Conservation (phyloP, 2,797 vertebrate genomes). For the Craterocephalus amniculus region DNA sequence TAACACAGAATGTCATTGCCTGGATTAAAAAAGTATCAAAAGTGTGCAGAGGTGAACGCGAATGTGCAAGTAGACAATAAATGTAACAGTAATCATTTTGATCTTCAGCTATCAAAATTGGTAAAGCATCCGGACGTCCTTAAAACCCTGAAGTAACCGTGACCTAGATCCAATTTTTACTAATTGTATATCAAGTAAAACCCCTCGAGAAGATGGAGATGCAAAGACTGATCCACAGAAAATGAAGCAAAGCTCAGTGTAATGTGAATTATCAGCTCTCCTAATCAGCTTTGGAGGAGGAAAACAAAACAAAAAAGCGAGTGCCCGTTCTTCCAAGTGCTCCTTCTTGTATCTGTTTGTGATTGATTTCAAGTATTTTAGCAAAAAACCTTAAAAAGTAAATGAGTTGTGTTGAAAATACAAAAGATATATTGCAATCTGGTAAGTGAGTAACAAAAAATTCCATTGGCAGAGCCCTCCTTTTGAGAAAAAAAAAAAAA, state of each 20-base stretch:
- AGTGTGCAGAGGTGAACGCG: conserved; percentile 23
- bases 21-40: conserved; percentile 17
- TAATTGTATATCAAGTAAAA: conserved; percentile 22
- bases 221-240: conserved; percentile 29
- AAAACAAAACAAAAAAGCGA: not conserved
- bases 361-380: conserved; percentile 24
- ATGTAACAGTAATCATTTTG: conserved; percentile 59
- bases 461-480: conserved; percentile 56
- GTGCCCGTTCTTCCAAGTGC: conserved; percentile 45
- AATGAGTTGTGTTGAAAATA: conserved; percentile 41
- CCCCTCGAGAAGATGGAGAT: conserved; percentile 22
- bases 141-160: not conserved
- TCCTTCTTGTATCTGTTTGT: conserved; percentile 33
- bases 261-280: conserved; percentile 20
- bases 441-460: conserved; percentile 32
- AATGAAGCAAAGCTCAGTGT: conserved; percentile 45
- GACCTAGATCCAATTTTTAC: conserved; percentile 19
- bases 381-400: conserved; percentile 26
- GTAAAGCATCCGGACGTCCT: conserved; percentile 30
- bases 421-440: conserved; percentile 59
- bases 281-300: conserved; percentile 27
- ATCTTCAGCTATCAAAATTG: conserved; percentile 49
- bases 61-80: conserved; percentile 44
- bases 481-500: conserved; percentile 55
- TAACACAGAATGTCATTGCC: not conserved